Conservation (phyloP, 2,113 vertebrate genomes). For the Hystrix brachyura region DNA sequence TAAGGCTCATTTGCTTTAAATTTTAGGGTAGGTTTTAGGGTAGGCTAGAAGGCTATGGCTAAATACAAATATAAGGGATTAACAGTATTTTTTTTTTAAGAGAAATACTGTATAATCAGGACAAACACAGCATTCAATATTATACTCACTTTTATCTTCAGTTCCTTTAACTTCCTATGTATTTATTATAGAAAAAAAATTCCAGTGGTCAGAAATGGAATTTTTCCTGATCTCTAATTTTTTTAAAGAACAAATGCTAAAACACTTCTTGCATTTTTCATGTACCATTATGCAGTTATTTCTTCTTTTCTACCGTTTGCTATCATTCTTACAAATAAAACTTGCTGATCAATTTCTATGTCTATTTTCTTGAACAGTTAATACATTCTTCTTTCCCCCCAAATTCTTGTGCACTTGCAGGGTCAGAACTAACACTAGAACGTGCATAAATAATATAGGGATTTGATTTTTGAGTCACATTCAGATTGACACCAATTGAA, state of each 20-base stretch:
- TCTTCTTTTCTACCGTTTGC: constrained; percentile 22
- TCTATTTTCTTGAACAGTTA: constrained; percentile 38
- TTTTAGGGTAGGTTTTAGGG: not conserved
- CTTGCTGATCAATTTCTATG: not conserved
- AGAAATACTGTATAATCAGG: not conserved
- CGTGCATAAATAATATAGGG: not conserved
- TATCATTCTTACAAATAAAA: constrained; percentile 7
- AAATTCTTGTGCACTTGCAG: not conserved
- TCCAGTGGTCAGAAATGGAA: not conserved
- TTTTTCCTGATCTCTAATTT: not conserved
- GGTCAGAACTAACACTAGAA: not conserved
- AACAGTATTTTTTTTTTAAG: not conserved
- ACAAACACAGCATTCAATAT: not conserved
- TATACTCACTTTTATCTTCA: not conserved
- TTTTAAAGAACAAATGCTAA: not conserved
- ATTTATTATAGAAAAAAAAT: not conserved
- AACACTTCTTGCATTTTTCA: constrained; percentile 9
- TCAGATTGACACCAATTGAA: not conserved
- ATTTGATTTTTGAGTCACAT: constrained; percentile 47
- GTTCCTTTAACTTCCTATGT: not conserved
- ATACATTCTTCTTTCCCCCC: not conserved
- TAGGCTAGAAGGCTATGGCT: not conserved
- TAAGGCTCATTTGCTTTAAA: constrained; percentile 1
- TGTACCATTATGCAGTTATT: not conserved
- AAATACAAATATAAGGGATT: constrained; percentile 5